Evolutionary conservation across 1,140 invertebrate genomes (phyloP).

Genomic region (Trigoniulus corallinus): DNA sequence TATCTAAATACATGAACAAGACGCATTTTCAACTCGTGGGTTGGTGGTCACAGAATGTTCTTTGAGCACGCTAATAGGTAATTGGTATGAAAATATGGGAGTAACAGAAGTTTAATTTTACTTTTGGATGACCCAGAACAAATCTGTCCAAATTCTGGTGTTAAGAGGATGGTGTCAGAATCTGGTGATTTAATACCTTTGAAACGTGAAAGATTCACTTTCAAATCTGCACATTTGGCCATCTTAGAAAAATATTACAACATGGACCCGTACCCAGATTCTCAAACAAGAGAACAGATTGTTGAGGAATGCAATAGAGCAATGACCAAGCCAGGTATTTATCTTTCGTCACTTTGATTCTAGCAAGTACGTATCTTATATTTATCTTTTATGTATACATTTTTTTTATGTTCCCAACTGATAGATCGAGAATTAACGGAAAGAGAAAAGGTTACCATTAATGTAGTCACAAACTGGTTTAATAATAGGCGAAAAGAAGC

Average conservation of each 20-base stretch:
- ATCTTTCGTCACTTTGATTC: slow-evolving; percentile 11
- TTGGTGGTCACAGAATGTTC: no score
- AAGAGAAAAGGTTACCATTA: slow-evolving; percentile 23
- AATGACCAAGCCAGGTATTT: slow-evolving; percentile 16
- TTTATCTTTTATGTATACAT: no score
- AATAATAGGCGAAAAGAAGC: slow-evolving; percentile 28
- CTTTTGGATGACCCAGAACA: slow-evolving; percentile 12
- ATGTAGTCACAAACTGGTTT: slow-evolving; percentile 29
- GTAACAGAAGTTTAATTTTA: neutral
- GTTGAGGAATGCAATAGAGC: slow-evolving; percentile 25
- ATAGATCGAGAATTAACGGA: slow-evolving; percentile 20
- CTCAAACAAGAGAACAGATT: slow-evolving; percentile 24
- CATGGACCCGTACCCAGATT: slow-evolving; percentile 25
- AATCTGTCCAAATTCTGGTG: slow-evolving; percentile 16
- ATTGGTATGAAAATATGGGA: neutral
- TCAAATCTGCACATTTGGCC: slow-evolving; percentile 25
- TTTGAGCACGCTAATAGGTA: neutral
- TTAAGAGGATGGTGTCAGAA: slow-evolving; percentile 17
- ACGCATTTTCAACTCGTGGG: no score
- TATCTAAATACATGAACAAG: no score
- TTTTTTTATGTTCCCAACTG: no score
- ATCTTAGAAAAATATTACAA: slow-evolving; percentile 25
- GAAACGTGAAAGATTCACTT: slow-evolving; percentile 26
- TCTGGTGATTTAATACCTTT: slow-evolving; percentile 17
- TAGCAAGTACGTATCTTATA: no score